Evolutionary conservation across 2,888 invertebrate genomes (phyloP).

Genomic region (Coronaproctus castanopsis): DNA sequence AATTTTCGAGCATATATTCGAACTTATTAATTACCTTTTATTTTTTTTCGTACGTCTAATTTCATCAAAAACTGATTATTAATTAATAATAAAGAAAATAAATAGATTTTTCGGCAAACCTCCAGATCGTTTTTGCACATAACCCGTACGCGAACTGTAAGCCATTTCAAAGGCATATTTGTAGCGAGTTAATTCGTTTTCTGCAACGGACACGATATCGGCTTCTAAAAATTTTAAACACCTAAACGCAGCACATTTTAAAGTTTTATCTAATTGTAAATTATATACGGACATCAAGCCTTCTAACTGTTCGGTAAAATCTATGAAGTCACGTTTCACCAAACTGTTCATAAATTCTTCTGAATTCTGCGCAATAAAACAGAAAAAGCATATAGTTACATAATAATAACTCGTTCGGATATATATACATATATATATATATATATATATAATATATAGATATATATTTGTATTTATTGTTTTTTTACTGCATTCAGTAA

Average conservation of each 20-base stretch:
- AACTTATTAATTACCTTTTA: too few relatives aligned
- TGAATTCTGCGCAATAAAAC: slow-evolving; percentile 40
- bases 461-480: too few relatives aligned
- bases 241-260: slow-evolving; percentile 81
- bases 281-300: slow-evolving; percentile 78
- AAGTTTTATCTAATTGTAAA: slow-evolving; percentile 81
- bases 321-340: slow-evolving; percentile 67
- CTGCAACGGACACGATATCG: slow-evolving; percentile 62
- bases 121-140: slow-evolving; percentile 59
- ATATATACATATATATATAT: not conserved
- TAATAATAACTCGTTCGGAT: not conserved
- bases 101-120: slow-evolving; percentile 28
- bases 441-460: too few relatives aligned
- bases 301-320: slow-evolving; percentile 82
- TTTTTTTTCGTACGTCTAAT: too few relatives aligned
- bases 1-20: too few relatives aligned
- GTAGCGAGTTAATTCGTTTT: slow-evolving; percentile 46
- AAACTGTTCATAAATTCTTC: slow-evolving; percentile 69
- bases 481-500: not conserved
- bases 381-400: too few relatives aligned
- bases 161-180: slow-evolving; percentile 48
- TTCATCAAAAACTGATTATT: too few relatives aligned
- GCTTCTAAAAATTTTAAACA: slow-evolving; percentile 79
- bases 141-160: slow-evolving; percentile 74
- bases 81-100: too few relatives aligned